Conservation (phyloP, 2,113 vertebrate genomes). For the Isurus oxyrinchus region DNA sequence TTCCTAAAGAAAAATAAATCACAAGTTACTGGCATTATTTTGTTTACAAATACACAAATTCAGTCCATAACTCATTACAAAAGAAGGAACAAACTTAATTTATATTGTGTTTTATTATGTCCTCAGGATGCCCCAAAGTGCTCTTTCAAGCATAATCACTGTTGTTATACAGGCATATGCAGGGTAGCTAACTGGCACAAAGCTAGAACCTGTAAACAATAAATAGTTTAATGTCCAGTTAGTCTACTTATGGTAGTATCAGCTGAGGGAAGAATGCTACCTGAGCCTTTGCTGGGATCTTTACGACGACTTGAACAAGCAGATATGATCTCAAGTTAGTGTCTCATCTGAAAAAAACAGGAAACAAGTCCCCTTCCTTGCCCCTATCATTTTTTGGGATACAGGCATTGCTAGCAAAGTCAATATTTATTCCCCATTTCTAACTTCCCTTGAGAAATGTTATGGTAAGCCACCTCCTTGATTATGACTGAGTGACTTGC, state of each 20-base stretch:
- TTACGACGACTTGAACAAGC: neutral
- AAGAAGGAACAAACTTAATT: neutral
- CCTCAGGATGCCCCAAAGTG: neutral
- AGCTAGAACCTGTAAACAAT: neutral
- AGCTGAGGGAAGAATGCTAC: neutral
- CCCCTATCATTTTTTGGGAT: neutral
- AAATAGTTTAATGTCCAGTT: neutral
- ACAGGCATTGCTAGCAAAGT: neutral
- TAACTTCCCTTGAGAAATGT: neutral
- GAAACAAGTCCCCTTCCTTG: neutral
- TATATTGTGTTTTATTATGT: neutral
- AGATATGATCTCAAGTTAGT: neutral
- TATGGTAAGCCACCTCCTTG: neutral
- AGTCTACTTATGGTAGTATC: neutral
- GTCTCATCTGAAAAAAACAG: neutral
- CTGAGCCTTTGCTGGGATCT: neutral
- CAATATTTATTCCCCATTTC: neutral
- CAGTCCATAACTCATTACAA: neutral
- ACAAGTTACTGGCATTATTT: neutral
- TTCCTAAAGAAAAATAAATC: constrained; percentile 19
- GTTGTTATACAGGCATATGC: neutral
- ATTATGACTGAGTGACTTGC: neutral
- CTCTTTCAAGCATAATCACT: neutral
- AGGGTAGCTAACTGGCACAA: neutral
- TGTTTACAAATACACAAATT: neutral